phyloP scores from a whole-genome alignment of 2,888 invertebrate species.

The Drosophila yooni region DNA sequence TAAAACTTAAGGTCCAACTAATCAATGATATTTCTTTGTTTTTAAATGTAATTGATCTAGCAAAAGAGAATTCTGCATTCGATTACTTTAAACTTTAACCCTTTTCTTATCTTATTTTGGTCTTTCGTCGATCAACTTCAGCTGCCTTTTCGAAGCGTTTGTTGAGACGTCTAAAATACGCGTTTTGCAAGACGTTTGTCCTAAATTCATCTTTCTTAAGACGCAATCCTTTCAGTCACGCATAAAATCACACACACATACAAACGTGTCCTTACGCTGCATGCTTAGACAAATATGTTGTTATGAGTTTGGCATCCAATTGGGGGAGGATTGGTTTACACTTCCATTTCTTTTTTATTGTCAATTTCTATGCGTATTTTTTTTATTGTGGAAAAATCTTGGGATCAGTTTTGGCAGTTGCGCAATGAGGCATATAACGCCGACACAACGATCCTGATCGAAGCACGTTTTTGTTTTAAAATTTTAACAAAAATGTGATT shows the following conservation, averaged over 20 bases:
- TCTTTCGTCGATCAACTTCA: slow-evolving; percentile 62
- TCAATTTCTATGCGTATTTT: slow-evolving; percentile 56
- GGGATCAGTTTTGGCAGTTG: slow-evolving; percentile 65
- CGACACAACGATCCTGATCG: slow-evolving; percentile 53
- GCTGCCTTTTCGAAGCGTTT: slow-evolving; percentile 60
- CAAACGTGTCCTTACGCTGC: slow-evolving; percentile 78
- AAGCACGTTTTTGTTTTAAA: slow-evolving; percentile 30
- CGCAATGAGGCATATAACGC: slow-evolving; percentile 72
- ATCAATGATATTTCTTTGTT: neutral
- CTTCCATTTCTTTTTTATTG: slow-evolving; percentile 28
- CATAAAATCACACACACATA: slow-evolving; percentile 36
- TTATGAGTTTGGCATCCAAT: slow-evolving; percentile 65
- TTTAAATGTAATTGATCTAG: neutral
- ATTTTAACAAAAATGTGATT: slow-evolving; percentile 41
- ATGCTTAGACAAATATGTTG: slow-evolving; percentile 75
- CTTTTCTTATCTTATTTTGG: neutral
- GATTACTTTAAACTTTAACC: neutral
- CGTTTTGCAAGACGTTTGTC: slow-evolving; percentile 73
- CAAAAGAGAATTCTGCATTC: neutral
- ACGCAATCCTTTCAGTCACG: slow-evolving; percentile 69
- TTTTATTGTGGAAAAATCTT: slow-evolving; percentile 41
- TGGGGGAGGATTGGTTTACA: slow-evolving; percentile 77
- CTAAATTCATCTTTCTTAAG: slow-evolving; percentile 63
- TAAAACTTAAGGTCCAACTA: neutral
- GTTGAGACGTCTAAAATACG: slow-evolving; percentile 63